A percentile compares a stretch with the other conserved stretches of the same genome.
Evolutionary conservation across 64 coral and sea anemone species (phyloP).

Genomic region (Montipora foliosa): DNA sequence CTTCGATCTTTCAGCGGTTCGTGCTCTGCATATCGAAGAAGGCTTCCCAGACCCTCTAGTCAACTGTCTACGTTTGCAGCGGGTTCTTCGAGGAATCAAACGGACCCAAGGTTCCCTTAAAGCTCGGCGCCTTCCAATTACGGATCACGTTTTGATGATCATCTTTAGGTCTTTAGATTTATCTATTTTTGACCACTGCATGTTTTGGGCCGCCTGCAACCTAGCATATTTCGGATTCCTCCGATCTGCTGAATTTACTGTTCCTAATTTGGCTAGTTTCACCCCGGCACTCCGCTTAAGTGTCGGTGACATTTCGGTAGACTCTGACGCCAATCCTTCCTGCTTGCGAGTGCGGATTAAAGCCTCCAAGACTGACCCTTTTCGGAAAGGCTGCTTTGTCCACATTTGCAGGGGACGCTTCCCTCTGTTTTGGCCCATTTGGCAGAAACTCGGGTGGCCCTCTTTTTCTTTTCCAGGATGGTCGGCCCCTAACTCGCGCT

Average conservation of each 20-base stretch:
- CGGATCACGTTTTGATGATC: not conserved
- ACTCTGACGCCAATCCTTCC: constrained; percentile 1
- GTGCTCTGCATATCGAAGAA: constrained; percentile 3
- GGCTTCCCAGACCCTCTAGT: constrained; percentile 26
- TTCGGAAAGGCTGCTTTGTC: constrained; percentile 12
- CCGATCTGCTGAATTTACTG: constrained; percentile 17
- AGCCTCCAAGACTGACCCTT: constrained; percentile 43
- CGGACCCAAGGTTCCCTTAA: not conserved
- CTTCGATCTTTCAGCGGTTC: constrained; percentile 36
- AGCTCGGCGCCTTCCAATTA: too few species aligned
- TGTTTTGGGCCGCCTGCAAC: constrained; percentile 33
- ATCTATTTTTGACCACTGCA: not conserved
- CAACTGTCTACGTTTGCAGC: not conserved
- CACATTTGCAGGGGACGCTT: not conserved
- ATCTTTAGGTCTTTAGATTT: constrained; percentile 3
- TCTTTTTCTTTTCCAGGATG: constrained; percentile 1
- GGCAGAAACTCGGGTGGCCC: not conserved
- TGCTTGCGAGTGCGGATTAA: constrained; percentile 17
- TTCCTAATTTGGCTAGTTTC: constrained; percentile 11
- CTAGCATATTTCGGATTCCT: constrained; percentile 40
- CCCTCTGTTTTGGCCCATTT: constrained; percentile 8
- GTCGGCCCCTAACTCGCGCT: not conserved
- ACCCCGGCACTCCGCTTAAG: not conserved
- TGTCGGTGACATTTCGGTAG: not conserved
- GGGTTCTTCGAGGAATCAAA: constrained; percentile 22